phyloP scores from a whole-genome alignment of 2,888 invertebrate species.

The Geophilus truncorum region DNA sequence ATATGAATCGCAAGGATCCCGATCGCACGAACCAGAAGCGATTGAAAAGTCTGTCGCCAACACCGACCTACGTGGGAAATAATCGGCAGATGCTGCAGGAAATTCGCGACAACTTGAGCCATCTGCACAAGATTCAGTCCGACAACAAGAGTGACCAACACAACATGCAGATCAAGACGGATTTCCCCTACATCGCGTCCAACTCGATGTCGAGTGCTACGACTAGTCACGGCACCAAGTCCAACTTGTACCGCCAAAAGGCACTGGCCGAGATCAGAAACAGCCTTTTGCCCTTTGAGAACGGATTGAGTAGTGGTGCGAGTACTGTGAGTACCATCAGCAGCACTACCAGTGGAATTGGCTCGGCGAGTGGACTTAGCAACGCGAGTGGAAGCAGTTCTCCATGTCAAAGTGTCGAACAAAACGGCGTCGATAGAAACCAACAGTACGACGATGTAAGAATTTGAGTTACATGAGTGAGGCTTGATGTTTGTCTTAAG shows the following conservation, averaged over 20 bases:
- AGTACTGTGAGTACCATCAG: constrained; percentile 71
- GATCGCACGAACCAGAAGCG: too few species aligned
- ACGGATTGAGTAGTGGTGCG: constrained; percentile 51
- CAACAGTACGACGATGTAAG: background rate
- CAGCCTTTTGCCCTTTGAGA: constrained; percentile 70
- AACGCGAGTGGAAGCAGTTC: constrained; percentile 37
- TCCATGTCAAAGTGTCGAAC: constrained; percentile 34
- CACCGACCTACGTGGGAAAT: constrained; percentile 42
- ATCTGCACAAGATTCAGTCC: constrained; percentile 40
- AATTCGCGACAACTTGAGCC: constrained; percentile 44
- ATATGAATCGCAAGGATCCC: constrained; percentile 38
- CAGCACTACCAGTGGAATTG: constrained; percentile 51
- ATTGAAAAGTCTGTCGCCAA: constrained; percentile 30
- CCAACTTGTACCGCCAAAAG: constrained; percentile 68
- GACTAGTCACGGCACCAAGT: constrained; percentile 19
- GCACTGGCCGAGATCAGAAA: constrained; percentile 81
- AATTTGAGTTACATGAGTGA: too few species aligned
- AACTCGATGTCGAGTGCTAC: background rate
- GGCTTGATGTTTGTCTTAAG: background rate
- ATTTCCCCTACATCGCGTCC: background rate
- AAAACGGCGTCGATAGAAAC: constrained; percentile 34
- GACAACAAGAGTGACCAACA: too few species aligned
- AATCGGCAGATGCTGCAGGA: constrained; percentile 45
- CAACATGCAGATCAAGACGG: constrained; percentile 34
- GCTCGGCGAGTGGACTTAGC: constrained; percentile 37